Conservation (phyloP, 2,888 invertebrate species). For the Ommatoiulus sabulosus region DNA sequence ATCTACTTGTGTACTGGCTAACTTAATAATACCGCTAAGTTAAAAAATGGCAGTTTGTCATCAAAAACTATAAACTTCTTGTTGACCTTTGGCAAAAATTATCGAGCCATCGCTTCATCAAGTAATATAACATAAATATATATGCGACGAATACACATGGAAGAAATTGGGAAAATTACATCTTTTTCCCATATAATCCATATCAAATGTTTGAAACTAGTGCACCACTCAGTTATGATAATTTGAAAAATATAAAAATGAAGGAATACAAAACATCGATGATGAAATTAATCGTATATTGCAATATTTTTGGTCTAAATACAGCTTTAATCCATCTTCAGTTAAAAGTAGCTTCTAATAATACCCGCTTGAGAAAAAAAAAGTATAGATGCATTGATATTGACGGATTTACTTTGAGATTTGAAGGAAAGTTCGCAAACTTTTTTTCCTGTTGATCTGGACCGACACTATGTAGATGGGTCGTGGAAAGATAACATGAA, state of each 20-base stretch:
- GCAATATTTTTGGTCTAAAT: constrained; percentile 3
- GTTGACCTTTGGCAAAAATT: neutral
- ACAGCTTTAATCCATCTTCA: neutral
- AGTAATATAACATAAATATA: neutral
- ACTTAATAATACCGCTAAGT: neutral
- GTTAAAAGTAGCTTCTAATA: neutral
- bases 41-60: neutral
- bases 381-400: too few species aligned
- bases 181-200: neutral
- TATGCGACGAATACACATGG: neutral
- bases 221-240: neutral
- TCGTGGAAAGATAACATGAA: too few species aligned
- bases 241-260: neutral
- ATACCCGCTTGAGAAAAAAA: neutral
- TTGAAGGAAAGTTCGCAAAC: too few species aligned
- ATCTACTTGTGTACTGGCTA: neutral
- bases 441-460: too few species aligned
- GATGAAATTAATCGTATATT: neutral
- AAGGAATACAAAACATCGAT: neutral
- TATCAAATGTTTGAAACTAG: neutral
- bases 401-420: too few species aligned
- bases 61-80: neutral
- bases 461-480: too few species aligned
- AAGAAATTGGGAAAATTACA: neutral
- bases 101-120: neutral